These are phyloP conservation scores for Carcinoscorpius rotundicauda DNA, from an alignment of 1,140 invertebrate species.

Conservation along the genomic window DNA sequence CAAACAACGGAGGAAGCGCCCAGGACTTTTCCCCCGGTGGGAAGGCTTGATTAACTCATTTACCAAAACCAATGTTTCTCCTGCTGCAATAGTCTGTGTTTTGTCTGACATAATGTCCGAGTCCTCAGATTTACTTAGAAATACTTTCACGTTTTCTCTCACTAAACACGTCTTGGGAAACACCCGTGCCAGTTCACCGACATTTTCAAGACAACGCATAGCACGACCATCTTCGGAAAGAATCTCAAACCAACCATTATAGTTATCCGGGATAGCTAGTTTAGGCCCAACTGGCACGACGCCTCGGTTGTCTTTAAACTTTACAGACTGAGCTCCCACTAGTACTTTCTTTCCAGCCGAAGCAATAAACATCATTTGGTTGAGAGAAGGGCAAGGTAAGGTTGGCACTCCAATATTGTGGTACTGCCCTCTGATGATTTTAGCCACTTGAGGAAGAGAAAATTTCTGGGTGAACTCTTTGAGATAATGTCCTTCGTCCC, in stretches of 20 bases:
- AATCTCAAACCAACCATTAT: conserved; percentile 87
- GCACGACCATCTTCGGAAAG: conserved; percentile 83
- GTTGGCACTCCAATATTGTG: conserved; percentile 73
- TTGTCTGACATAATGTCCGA: conserved; percentile 53
- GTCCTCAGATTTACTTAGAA: conserved; percentile 39
- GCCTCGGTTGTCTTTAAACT: conserved; percentile 66
- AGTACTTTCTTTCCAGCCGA: conserved; percentile 69
- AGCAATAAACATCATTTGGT: conserved; percentile 68
- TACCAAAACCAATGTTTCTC: conserved; percentile 62
- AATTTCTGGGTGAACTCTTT: conserved; percentile 66
- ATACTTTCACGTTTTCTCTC: conserved; percentile 69
- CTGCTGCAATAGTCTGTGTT: conserved; percentile 52
- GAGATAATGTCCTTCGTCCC: conserved; percentile 60
- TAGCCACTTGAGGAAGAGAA: conserved; percentile 66
- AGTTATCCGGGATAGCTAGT: conserved; percentile 76
- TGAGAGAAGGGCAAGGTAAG: conserved; percentile 62
- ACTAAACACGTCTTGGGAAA: conserved; percentile 68
- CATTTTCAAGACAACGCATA: conserved; percentile 78
- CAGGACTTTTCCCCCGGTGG: conserved; percentile 23
- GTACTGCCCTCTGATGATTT: conserved; percentile 85
- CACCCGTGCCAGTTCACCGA: conserved; percentile 61
- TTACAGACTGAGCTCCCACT: conserved; percentile 73
- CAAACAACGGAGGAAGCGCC: conserved; percentile 69
- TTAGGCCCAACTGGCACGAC: conserved; percentile 64
- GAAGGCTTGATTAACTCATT: conserved; percentile 51